Base-by-base conservation (phyloP, 2,888 invertebrate genomes). In the Phortica okadai region DNA sequence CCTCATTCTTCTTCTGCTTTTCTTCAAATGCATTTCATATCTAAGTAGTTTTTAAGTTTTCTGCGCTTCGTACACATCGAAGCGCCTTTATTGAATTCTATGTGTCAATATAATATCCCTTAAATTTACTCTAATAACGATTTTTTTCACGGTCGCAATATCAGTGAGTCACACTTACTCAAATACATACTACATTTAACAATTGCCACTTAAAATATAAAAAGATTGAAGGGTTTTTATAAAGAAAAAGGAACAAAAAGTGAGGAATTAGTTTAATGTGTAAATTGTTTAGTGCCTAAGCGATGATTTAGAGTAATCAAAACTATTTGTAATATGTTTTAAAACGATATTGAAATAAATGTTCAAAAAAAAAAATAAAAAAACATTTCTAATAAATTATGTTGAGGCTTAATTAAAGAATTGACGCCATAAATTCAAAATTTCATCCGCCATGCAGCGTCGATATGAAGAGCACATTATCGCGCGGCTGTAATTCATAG, bases 391-490 rank as follows among this genome's bases (percentile, higher is more conserved):
- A 67, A 21, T 6, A 67, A 67, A 50, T 50, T 50, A 50, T 11
- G 14, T 6, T 33, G 33, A 3, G 8, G 6, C 50, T 50, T 11
- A 50, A 50, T 11, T 50, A 11, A 11, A 50, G 14, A 50, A 6
- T 14, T 11, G 50, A 50, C 50, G 50, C 8, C 50, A 11, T 8
- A 50, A 50, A 33, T 33, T 5, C 50, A 59, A 21, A 10, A 6
- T 41, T 67, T 93, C 92, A 97, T 85, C 96, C 97, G 1, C 97
- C 97, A 88, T 97, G 97, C 58, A 97, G 90, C 0, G 97, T 97
- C 0, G 97, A 97, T 91, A 97, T 96, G 84, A 97, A 97, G 84
- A 95, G 92, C 64, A 97, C 93, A n/a, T 92, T 94, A 87, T 97
- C 97, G 59, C 94, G 94, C 2, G 93, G 90, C 81, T 95, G 93